These are phyloP conservation scores for Ectemnius cavifrons DNA, from an alignment of 2,888 invertebrate genomes.

Conservation along the genomic window DNA sequence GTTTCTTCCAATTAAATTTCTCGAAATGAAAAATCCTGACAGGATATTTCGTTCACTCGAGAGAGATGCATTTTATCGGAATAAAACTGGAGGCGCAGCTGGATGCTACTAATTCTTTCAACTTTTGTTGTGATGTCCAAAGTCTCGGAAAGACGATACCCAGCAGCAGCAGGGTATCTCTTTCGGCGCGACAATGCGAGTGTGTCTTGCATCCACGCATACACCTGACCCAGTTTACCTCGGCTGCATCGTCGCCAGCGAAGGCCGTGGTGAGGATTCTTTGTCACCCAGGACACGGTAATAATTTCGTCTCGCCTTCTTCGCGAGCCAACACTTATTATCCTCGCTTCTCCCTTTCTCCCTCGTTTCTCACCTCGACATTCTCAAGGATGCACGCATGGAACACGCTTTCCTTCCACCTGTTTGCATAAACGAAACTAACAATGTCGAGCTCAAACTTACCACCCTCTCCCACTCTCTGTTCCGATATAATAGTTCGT, in stretches of 20 bases:
- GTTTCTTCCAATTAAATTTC: constrained; percentile 1
- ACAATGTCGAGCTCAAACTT: constrained; percentile 36
- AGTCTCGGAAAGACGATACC: constrained; percentile 36
- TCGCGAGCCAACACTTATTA: constrained; percentile 28
- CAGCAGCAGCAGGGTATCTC: constrained; percentile 15
- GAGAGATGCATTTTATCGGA: background rate
- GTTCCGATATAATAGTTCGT: background rate
- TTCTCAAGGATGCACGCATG: constrained; percentile 16
- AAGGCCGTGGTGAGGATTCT: constrained; percentile 57
- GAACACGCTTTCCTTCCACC: constrained; percentile 7
- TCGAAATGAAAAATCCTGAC: background rate
- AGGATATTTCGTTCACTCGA: background rate
- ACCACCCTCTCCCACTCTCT: constrained; percentile 8
- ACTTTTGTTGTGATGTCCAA: constrained; percentile 23
- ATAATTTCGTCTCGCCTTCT: constrained; percentile 51
- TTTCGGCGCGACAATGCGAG: constrained; percentile 39
- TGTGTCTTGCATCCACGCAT: constrained; percentile 32
- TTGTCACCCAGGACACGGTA: constrained; percentile 51
- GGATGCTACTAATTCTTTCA: constrained; percentile 39
- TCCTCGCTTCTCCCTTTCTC: constrained; percentile 28
- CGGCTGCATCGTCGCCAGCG: constrained; percentile 43
- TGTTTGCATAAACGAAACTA: constrained; percentile 15
- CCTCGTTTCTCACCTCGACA: too few relatives aligned
- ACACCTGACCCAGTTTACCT: constrained; percentile 52
- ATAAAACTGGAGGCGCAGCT: background rate